Base-by-base conservation (phyloP, 2,888 invertebrate species). In the Stenodema calcarata region DNA sequence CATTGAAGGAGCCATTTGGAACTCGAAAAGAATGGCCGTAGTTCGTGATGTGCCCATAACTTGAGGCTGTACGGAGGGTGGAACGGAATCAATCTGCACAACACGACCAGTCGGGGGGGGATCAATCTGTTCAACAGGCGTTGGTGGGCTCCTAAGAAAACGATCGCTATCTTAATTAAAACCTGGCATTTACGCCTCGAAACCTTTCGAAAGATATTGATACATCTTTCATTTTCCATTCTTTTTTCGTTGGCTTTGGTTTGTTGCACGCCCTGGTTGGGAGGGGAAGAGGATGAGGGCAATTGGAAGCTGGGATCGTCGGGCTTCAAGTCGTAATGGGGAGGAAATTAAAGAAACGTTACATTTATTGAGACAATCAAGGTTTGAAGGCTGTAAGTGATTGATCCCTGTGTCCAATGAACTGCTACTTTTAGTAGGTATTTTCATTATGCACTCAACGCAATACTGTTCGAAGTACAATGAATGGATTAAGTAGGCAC, bases 151-250 rank as follows among this genome's bases (percentile, higher is more conserved):
- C 62, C 62, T 62, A 62, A 62, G 62, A 62, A 62, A 62, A 62
- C 62, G 62, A 62, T 62, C 62, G 62, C 62, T 62, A 62, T 62
- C 62, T 62, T 62, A 62, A 62, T 62, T 62, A 62, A 62, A 62
- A 62, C 62, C 62, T 23, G 62, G 62, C 62, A 62, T 62, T 62
- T 62, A 62, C 62, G 62, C 62, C 27, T 23, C 23, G 62, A 62
- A 23, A 62, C 62, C 62, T 62, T 62, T 62, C 62, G 27, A 62
- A 62, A 18, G 62, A 18, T 62, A 62, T 62, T 62, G 62, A 62
- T 62, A 62, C 62, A 23, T 62, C 62, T 62, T 23, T 62, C 27
- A 50, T 62, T 2, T 62, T 62, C 62, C n/a, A n/a, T n/a, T n/a
- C n/a, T n/a, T 62, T 62, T 62, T 62, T 62, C 62, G 62, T 62